Conservation (phyloP, 2,888 invertebrate genomes). For the Xestobium rufovillosum region DNA sequence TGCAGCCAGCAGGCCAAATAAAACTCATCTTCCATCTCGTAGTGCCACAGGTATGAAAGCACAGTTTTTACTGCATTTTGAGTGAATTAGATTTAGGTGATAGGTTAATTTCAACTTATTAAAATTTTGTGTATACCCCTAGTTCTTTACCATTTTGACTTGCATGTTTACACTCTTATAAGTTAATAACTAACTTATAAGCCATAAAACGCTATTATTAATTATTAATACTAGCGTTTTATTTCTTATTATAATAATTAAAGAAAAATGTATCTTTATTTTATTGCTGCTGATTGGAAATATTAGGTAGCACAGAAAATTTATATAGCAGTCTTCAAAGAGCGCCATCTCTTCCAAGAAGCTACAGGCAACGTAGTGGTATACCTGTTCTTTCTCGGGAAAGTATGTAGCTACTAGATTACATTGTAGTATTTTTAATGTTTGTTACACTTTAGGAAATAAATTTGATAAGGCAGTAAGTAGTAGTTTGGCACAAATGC, state of each 20-base stretch:
- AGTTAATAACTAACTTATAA: too few relatives aligned
- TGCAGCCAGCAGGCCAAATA: slow-evolving; percentile 37
- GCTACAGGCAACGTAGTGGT: slow-evolving; percentile 53
- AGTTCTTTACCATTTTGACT: too few relatives aligned
- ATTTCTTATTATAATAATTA: background rate
- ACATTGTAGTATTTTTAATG: background rate
- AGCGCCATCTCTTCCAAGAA: slow-evolving; percentile 53
- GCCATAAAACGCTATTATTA: too few relatives aligned
- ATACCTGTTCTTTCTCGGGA: slow-evolving; percentile 49
- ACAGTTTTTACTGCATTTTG: too few relatives aligned
- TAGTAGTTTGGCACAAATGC: too few relatives aligned
- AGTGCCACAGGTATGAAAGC: slow-evolving; percentile 45
- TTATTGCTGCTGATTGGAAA: slow-evolving; percentile 19
- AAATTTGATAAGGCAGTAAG: too few relatives aligned
- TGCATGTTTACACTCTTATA: too few relatives aligned
- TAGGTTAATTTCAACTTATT: too few relatives aligned
- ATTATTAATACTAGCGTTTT: background rate
- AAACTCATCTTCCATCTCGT: slow-evolving; percentile 33
- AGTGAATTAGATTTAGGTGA: too few relatives aligned
- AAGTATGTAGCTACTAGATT: slow-evolving; percentile 33
- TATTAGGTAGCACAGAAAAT: slow-evolving; percentile 55
- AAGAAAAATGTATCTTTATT: slow-evolving; percentile 14
- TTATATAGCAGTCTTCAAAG: slow-evolving; percentile 49
- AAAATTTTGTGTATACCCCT: too few relatives aligned
- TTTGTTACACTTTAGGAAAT: too few relatives aligned